Evolutionary conservation across 2,888 invertebrate genomes (phyloP), one percentile per base, ranked within the genome.

Genomic region (Ennomos fuscantarius): DNA sequence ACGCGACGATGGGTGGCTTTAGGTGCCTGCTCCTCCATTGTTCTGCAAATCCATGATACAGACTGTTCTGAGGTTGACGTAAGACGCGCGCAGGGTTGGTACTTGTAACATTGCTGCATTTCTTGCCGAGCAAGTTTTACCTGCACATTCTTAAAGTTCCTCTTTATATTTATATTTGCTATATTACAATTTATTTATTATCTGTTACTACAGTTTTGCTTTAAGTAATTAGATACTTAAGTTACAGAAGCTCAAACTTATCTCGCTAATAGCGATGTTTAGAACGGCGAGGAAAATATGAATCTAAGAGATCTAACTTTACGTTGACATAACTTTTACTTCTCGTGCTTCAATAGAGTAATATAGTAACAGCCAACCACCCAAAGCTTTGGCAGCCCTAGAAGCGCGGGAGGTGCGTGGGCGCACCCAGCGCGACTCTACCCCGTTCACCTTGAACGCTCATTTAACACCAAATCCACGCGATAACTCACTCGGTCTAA

Each of bases 371-470:
- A 24, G 24, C 24, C 24, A 24, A 24, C 24, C 24, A 24, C 24
- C 3, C 24, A 24, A 24, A 15, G 3, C 15, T 2, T 60, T n/a
- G 71, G 59, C 67, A 74, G 74, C 82, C 82, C 82, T 81, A 80
- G 63, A 44, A 55, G 74, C 73, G 78, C 75, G 80, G 78, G 78
- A 71, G 74, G 74, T 68, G 84, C 86, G 89, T 88, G 87, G 87
- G 89, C 83, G 87, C 87, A 74, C 73, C 77, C 70, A 70, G 75
- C 77, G 77, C 79, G 73, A 73, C 76, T 74, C 73, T 72, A 73
- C 73, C 84, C 75, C 69, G 89, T 75, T 90, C 87, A 86, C 90
- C 89, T 89, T 90, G 90, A 85, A 76, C 79, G 74, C 74, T 81
- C 75, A 74, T 78, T 79, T 77, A 81, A 78, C 79, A 75, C 79